These are phyloP conservation scores for Xyliphius kryptos DNA, from an alignment of 2,113 vertebrate species.

Conservation along the genomic window DNA sequence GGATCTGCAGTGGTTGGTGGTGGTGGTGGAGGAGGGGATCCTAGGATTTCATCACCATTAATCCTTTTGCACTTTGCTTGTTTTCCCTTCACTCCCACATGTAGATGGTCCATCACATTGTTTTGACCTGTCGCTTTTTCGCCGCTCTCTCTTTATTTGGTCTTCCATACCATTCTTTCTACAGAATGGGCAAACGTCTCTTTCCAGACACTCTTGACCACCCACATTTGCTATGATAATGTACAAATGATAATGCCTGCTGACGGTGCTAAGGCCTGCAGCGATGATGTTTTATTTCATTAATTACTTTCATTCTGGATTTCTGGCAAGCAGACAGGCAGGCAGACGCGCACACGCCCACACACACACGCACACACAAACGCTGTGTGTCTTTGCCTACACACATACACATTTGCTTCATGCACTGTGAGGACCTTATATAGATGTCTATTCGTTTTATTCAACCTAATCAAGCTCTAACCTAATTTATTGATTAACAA, in stretches of 20 bases:
- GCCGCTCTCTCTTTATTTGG: neutral
- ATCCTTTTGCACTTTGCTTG: constrained; percentile 20
- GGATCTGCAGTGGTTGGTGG: too few relatives aligned
- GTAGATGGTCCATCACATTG: constrained; percentile 15
- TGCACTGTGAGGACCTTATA: too few relatives aligned
- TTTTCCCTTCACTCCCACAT: constrained; percentile 13
- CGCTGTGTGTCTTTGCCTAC: too few relatives aligned
- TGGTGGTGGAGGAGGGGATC: too few relatives aligned
- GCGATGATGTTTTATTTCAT: neutral
- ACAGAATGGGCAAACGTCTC: neutral
- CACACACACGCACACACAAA: too few relatives aligned
- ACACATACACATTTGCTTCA: too few relatives aligned
- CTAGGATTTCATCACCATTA: neutral
- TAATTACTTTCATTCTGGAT: constrained; percentile 1
- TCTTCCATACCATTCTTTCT: neutral
- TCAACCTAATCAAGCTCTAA: too few relatives aligned
- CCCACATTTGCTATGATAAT: constrained; percentile 2
- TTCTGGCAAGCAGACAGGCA: neutral
- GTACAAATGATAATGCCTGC: constrained; percentile 10
- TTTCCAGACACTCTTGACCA: constrained; percentile 4
- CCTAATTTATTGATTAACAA: too few relatives aligned
- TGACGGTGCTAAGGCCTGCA: neutral
- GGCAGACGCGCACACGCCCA: neutral
- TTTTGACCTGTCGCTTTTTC: constrained; percentile 8
- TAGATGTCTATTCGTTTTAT: too few relatives aligned